A percentile compares a stretch with the other conserved stretches of the same genome.
These are phyloP conservation scores for Puntigrus tetrazona DNA, from an alignment of 2,113 vertebrate species.

Conservation along the genomic window DNA sequence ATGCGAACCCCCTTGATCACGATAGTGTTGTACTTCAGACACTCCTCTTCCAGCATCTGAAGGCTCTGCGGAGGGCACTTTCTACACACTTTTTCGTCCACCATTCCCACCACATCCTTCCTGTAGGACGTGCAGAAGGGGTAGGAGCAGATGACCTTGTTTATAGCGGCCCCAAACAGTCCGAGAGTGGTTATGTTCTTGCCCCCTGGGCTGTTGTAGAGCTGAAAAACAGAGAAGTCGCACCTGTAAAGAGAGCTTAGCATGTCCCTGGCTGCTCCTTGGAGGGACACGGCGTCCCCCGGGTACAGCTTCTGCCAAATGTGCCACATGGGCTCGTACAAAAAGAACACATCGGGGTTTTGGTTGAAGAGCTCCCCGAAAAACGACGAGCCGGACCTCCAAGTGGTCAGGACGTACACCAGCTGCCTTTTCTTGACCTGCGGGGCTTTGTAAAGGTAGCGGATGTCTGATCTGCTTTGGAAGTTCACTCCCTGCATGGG, in stretches of 20 bases:
- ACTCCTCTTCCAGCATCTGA: conserved; percentile 88
- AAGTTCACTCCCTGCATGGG: conserved; percentile 75
- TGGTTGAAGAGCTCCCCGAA: conserved; percentile 99
- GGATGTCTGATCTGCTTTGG: conserved; percentile 75
- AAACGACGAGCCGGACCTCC: conserved; percentile 96
- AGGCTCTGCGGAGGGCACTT: conserved; percentile 92
- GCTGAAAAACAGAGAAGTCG: conserved; percentile 94
- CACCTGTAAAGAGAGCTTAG: conserved; percentile 93
- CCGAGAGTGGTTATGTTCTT: conserved; percentile 93
- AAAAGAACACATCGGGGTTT: conserved; percentile 94
- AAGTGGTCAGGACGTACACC: conserved; percentile 94
- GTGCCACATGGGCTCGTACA: conserved; percentile 98
- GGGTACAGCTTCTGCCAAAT: conserved; percentile 99
- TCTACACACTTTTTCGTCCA: conserved; percentile 94
- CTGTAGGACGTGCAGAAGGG: conserved; percentile 93
- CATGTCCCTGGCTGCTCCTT: conserved; percentile 95
- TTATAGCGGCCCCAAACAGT: conserved; percentile 89
- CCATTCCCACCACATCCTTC: conserved; percentile 91
- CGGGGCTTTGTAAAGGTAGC: conserved; percentile 72
- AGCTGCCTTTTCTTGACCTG: conserved; percentile 81
- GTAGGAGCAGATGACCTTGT: conserved; percentile 95
- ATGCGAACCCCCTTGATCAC: conserved; percentile 97
- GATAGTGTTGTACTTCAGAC: conserved; percentile 88
- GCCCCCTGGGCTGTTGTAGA: conserved; percentile 88
- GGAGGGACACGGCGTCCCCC: conserved; percentile 90